phyloP scores from a whole-genome alignment of 2,797 vertebrate species.

The Bryconaethiops microstoma region DNA sequence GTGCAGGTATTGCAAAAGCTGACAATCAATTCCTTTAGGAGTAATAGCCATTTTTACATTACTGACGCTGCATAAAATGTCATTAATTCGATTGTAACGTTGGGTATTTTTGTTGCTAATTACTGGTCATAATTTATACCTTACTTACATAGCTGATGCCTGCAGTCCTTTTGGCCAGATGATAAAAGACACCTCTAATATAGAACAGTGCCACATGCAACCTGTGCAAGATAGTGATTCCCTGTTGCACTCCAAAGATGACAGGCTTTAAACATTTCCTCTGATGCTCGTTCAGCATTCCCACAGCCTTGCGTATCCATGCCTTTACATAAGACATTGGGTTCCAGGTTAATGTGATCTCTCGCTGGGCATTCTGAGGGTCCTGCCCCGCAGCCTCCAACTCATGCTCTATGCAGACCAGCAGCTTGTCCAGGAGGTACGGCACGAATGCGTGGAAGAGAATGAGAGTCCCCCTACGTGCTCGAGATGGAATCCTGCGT shows the following conservation, averaged over 20 bases:
- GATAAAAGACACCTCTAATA: slow-evolving; percentile 84
- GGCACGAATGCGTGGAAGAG: slow-evolving; percentile 81
- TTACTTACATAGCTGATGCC: slow-evolving; percentile 86
- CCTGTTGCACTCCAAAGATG: slow-evolving; percentile 71
- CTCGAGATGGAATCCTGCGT: slow-evolving; percentile 77
- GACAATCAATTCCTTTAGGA: background rate
- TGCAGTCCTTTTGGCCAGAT: slow-evolving; percentile 85
- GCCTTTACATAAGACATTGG: slow-evolving; percentile 66
- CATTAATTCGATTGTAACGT: too few species aligned
- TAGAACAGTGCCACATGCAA: slow-evolving; percentile 90
- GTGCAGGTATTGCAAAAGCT: background rate
- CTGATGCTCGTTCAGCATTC: slow-evolving; percentile 77
- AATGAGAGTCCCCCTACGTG: slow-evolving; percentile 75
- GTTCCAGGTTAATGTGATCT: slow-evolving; percentile 57
- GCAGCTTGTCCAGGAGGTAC: slow-evolving; percentile 85
- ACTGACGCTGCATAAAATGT: background rate
- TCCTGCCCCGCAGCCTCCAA: slow-evolving; percentile 72
- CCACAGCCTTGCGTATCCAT: slow-evolving; percentile 67
- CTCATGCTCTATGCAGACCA: slow-evolving; percentile 86
- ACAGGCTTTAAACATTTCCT: slow-evolving; percentile 70
- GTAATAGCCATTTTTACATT: background rate
- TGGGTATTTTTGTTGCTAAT: background rate
- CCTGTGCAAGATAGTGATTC: slow-evolving; percentile 77
- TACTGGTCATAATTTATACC: background rate
- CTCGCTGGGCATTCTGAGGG: background rate